Evolutionary conservation across 1,140 invertebrate genomes (phyloP).

Genomic region (Scaptomyza montana): DNA sequence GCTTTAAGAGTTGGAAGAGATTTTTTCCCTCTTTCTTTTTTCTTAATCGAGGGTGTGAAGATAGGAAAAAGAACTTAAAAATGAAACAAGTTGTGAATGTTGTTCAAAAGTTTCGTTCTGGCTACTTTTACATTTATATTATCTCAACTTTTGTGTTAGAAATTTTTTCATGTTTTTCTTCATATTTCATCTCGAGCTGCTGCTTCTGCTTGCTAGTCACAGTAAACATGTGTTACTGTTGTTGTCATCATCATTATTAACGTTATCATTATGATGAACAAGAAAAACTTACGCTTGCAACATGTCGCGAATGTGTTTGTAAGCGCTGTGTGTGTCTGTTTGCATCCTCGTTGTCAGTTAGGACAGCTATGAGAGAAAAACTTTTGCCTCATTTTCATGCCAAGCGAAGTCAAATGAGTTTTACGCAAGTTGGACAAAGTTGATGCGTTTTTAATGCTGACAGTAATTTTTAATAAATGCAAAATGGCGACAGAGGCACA

Average conservation of each 20-base stretch:
- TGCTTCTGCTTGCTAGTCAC: neutral
- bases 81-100: conserved; percentile 50
- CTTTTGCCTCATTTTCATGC: conserved; percentile 72
- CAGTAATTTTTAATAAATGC: conserved; percentile 76
- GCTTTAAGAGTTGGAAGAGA: conserved; percentile 3
- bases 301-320: conserved; percentile 34
- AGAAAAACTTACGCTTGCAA: conserved; percentile 50
- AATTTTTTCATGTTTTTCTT: conserved; percentile 67
- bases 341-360: conserved; percentile 34
- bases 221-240: conserved; percentile 33
- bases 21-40: neutral
- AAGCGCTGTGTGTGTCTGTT: neutral
- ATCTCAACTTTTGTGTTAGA: conserved; percentile 71
- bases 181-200: too few relatives aligned
- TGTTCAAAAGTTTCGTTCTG: conserved; percentile 59
- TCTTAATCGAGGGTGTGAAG: conserved; percentile 8
- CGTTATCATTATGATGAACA: conserved; percentile 33
- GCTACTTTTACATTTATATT: conserved; percentile 74
- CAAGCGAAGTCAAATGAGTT: conserved; percentile 66
- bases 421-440: conserved; percentile 61
- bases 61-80: conserved; percentile 35
- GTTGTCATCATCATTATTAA: conserved; percentile 22
- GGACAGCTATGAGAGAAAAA: conserved; percentile 40
- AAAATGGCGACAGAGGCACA: conserved; percentile 41
- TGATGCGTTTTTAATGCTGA: conserved; percentile 60